These are phyloP conservation scores for Hipparchia semele DNA, from an alignment of 2,888 invertebrate genomes.

Conservation along the genomic window DNA sequence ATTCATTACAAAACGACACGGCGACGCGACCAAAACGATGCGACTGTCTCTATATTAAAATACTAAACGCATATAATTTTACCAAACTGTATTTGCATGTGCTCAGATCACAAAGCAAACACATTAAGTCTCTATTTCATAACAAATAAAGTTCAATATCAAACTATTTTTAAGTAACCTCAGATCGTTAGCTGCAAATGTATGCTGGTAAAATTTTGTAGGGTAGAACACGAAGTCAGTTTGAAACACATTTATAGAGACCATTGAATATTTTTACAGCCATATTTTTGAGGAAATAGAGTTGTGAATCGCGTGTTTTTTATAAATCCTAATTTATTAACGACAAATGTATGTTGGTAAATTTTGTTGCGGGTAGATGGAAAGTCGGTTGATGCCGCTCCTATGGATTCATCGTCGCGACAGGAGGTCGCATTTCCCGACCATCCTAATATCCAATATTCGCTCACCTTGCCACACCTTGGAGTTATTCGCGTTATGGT, in stretches of 20 bases:
- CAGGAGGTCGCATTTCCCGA: slow-evolving; percentile 67
- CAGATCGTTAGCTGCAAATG: slow-evolving; percentile 31
- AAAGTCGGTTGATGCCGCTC: slow-evolving; percentile 56
- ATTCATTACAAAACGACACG: slow-evolving; percentile 65
- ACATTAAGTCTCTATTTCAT: slow-evolving; percentile 39
- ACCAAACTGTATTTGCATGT: slow-evolving; percentile 5
- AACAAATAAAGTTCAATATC: slow-evolving; percentile 40
- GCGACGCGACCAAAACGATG: slow-evolving; percentile 58
- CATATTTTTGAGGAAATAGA: slow-evolving; percentile 36
- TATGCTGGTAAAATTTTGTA: slow-evolving; percentile 41
- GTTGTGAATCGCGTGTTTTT: slow-evolving; percentile 35
- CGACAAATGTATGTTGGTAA: slow-evolving; percentile 39
- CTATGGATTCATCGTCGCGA: slow-evolving; percentile 71
- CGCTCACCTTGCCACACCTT: slow-evolving; percentile 45
- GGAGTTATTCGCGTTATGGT: slow-evolving; percentile 43
- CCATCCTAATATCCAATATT: slow-evolving; percentile 62
- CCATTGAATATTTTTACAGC: slow-evolving; percentile 33
- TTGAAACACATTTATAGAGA: slow-evolving; percentile 15
- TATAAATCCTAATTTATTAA: neutral
- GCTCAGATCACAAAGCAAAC: neutral
- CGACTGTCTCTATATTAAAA: slow-evolving; percentile 71
- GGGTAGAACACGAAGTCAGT: slow-evolving; percentile 57
- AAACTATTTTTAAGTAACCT: neutral
- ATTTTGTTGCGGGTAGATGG: slow-evolving; percentile 51
- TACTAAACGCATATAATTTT: slow-evolving; percentile 54